Conservation (phyloP, 2,888 invertebrate species). For the Acronicta leporina region DNA sequence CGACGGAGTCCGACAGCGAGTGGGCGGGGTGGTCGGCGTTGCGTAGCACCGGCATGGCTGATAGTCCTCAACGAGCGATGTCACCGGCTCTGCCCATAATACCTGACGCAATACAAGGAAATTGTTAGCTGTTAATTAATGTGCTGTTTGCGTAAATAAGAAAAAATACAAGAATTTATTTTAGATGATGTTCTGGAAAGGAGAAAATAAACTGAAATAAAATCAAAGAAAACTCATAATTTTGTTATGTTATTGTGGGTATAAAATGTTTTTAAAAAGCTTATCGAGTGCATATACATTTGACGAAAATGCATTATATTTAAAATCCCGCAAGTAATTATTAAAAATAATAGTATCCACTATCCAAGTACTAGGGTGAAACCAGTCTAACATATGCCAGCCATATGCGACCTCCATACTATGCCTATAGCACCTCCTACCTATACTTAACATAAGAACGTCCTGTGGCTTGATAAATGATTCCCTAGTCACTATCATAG, state of each 20-base stretch:
- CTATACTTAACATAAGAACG: slow-evolving; percentile 9
- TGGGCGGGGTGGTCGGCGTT: slow-evolving; percentile 79
- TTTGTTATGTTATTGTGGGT: no score
- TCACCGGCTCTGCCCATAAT: slow-evolving; percentile 67
- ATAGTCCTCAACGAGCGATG: slow-evolving; percentile 60
- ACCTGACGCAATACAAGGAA: slow-evolving; percentile 58
- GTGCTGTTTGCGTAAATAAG: no score
- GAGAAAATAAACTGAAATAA: no score
- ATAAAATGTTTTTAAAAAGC: no score
- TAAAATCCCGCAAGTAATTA: no score
- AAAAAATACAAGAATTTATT: no score
- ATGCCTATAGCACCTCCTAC: no score
- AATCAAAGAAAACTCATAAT: no score
- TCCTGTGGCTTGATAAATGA: slow-evolving; percentile 17
- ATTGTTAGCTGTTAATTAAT: not conserved
- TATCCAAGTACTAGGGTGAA: slow-evolving; percentile 10
- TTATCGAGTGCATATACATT: no score
- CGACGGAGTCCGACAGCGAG: slow-evolving; percentile 72
- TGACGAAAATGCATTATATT: no score
- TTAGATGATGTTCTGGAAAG: no score
- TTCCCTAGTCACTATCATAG: not conserved
- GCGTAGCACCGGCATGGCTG: slow-evolving; percentile 77
- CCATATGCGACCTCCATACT: slow-evolving; percentile 22
- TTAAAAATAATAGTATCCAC: no score
- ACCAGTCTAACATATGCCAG: slow-evolving; percentile 24